Evolutionary conservation across 2,888 invertebrate species (phyloP), one percentile per base, ranked within the genome.

Genomic region (Lissocephala sabroskyi): DNA sequence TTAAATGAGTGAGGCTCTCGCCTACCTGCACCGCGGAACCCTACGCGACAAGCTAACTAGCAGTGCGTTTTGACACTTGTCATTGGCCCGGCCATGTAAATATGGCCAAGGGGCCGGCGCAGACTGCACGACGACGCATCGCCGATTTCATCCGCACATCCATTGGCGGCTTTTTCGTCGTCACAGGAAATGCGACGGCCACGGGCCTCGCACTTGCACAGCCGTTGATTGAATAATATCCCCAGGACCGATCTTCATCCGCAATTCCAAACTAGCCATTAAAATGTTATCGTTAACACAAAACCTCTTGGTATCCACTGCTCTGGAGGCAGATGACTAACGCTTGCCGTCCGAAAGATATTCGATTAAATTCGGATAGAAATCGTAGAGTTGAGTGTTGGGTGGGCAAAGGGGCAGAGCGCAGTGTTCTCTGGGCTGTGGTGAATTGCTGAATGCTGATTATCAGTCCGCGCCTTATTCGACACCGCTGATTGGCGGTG

Each of bases 281-380:
- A 73, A 66, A 68, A 65, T 60, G 66, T 73, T 70, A 73, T 70
- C 60, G 63, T n/a, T n/a, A n/a, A n/a, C n/a, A n/a, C n/a, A n/a
- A n/a, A n/a, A n/a, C n/a, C n/a, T n/a, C n/a, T n/a, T n/a, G n/a
- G n/a, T n/a, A n/a, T n/a, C n/a, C n/a, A n/a, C n/a, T n/a, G n/a
- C n/a, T n/a, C n/a, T n/a, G n/a, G n/a, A n/a, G n/a, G n/a, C n/a
- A n/a, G n/a, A n/a, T n/a, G n/a, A n/a, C n/a, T n/a, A n/a, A n/a
- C n/a, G n/a, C n/a, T n/a, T n/a, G n/a, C n/a, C n/a, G n/a, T n/a
- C n/a, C n/a, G n/a, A n/a, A n/a, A n/a, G n/a, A n/a, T n/a, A n/a
- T n/a, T n/a, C n/a, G n/a, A n/a, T n/a, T n/a, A n/a, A n/a, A n/a
- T n/a, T n/a, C n/a, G n/a, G n/a, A n/a, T n/a, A n/a, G n/a, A n/a